These are phyloP conservation scores for Tenodera sinensis DNA, from an alignment of 2,888 invertebrate genomes.

Conservation along the genomic window DNA sequence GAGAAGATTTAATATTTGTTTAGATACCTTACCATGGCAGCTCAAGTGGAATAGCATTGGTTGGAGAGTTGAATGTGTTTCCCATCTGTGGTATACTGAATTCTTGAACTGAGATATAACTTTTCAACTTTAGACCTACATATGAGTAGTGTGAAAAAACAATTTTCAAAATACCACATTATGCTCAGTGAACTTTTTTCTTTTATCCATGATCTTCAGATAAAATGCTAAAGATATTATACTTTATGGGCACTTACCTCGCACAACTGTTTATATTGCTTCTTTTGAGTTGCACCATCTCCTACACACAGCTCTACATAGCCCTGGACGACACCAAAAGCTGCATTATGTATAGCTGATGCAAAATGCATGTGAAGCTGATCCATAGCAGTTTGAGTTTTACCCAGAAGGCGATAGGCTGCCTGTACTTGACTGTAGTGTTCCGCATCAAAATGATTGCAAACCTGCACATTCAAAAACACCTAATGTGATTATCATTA, in stretches of 20 bases:
- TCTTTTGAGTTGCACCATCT: constrained; percentile 44
- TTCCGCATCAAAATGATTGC: constrained; percentile 69
- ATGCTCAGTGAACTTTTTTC: too few species aligned
- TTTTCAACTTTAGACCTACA: too few species aligned
- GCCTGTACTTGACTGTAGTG: constrained; percentile 79
- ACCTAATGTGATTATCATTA: background rate
- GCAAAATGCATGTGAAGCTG: constrained; percentile 94
- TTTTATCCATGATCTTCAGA: too few species aligned
- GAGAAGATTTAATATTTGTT: too few species aligned
- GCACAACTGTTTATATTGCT: constrained; percentile 81
- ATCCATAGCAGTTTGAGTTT: constrained; percentile 90
- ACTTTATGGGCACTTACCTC: constrained; percentile 42
- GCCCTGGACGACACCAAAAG: constrained; percentile 58
- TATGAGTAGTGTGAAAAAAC: too few species aligned
- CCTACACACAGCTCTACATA: constrained; percentile 41
- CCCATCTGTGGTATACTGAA: too few species aligned
- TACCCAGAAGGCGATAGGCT: constrained; percentile 85
- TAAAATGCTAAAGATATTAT: too few species aligned
- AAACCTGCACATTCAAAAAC: constrained; percentile 44
- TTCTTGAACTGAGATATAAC: too few species aligned
- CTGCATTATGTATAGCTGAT: constrained; percentile 82
- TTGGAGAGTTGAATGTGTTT: too few species aligned
- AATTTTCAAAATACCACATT: too few species aligned
- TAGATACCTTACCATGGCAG: too few species aligned
- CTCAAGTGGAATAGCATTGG: too few species aligned